Percentiles rank a stretch among this genome's conserved stretches.
phyloP scores from a whole-genome alignment of 37 sponge, comb jelly and placozoan species.

The Aphrocallistes beatrix region DNA sequence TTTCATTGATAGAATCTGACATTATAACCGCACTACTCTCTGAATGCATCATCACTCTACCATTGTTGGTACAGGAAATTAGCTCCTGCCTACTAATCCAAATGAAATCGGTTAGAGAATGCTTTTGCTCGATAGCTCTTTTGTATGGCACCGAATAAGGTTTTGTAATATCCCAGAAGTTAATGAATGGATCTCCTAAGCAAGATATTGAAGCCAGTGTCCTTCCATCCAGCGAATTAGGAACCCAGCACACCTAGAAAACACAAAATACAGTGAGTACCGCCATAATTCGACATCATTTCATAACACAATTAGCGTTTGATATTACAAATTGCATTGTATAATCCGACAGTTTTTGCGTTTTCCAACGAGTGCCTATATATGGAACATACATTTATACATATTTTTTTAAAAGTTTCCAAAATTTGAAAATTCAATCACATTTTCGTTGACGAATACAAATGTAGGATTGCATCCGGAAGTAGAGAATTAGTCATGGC shows the following conservation, averaged over 20 bases:
- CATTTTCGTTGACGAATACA: too few relatives aligned
- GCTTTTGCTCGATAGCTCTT: not conserved
- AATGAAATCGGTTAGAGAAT: not conserved
- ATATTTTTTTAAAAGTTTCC: too few relatives aligned
- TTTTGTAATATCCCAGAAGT: constrained; percentile 16
- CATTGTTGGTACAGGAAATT: not conserved
- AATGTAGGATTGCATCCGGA: too few relatives aligned
- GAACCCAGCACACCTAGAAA: not conserved
- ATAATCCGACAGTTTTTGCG: too few relatives aligned
- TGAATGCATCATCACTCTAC: not conserved
- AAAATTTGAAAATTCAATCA: too few relatives aligned
- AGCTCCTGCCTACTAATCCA: not conserved
- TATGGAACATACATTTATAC: too few relatives aligned
- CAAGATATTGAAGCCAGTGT: not conserved
- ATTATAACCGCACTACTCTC: not conserved
- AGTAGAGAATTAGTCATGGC: too few relatives aligned
- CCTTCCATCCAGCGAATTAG: not conserved
- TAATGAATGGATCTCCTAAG: not conserved
- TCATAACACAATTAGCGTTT: too few relatives aligned
- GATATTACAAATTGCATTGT: too few relatives aligned
- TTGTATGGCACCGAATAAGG: not conserved
- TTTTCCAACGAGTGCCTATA: too few relatives aligned
- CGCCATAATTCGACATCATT: too few relatives aligned
- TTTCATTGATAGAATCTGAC: not conserved
- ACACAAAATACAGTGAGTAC: too few relatives aligned